These are phyloP conservation scores for Phainopepla nitens DNA, from an alignment of 2,113 vertebrate species.

Conservation along the genomic window DNA sequence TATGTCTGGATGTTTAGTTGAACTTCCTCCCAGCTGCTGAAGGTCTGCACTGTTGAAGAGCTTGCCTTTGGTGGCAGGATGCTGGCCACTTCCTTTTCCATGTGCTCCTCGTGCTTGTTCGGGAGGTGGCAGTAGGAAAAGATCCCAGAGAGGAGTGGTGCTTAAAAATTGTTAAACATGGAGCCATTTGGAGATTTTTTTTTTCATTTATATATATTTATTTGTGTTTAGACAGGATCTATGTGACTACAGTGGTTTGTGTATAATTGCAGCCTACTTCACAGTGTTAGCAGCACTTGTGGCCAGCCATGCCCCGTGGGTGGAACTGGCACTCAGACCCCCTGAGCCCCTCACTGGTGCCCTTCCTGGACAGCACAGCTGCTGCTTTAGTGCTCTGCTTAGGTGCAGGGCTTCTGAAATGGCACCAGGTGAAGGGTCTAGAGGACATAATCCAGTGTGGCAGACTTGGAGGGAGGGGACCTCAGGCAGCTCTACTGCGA, in stretches of 20 bases:
- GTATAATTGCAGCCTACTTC: conserved; percentile 55
- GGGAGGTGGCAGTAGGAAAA: background rate
- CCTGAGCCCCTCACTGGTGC: background rate
- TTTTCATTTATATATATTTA: conserved; percentile 63
- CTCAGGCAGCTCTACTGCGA: background rate
- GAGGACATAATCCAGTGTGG: background rate
- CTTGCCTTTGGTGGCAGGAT: background rate
- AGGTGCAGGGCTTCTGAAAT: background rate
- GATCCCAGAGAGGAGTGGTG: background rate
- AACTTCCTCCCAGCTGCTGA: background rate
- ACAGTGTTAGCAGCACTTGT: conserved; percentile 18
- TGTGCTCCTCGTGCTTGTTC: background rate
- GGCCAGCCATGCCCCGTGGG: background rate
- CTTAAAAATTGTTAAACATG: background rate
- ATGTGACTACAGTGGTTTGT: conserved; percentile 44
- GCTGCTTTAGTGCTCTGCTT: conserved; percentile 23
- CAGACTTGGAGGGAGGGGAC: background rate
- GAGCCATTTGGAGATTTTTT: background rate
- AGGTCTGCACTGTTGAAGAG: background rate
- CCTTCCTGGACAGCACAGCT: conserved; percentile 30
- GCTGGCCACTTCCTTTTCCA: background rate
- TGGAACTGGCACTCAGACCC: conserved; percentile 24
- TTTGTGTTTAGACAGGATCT: conserved; percentile 64
- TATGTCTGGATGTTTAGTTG: background rate
- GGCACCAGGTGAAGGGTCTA: background rate